Base-by-base conservation (phyloP, 2,888 invertebrate species). In the Synanthedon vespiformis region DNA sequence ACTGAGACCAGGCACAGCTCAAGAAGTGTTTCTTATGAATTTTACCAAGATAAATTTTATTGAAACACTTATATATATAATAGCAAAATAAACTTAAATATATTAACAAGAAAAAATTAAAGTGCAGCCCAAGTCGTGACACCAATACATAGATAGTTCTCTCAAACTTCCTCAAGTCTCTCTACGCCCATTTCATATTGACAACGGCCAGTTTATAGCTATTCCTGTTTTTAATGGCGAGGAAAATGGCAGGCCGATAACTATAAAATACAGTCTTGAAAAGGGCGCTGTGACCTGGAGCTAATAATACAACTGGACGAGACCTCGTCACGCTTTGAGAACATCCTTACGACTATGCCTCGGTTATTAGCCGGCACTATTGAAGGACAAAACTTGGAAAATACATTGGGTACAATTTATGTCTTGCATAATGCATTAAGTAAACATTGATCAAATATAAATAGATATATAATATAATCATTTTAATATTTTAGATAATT, bases 281-380 rank as follows among this genome's bases (percentile, higher is more conserved):
- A 74, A 77, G 70, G 74, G 13, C 70, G 60, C 59, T 57, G 60
- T 56, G 65, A 62, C 69, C 66, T 66, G 59, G 61, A 69, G 65
- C 55, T 57, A 58, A 54, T 52, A 52, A 34, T 34, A 34, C 34
- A 34, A 34, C 52, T 56, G 61, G 57, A 49, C 49, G 54, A 70
- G 77, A 70, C 81, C 81, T 84, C 77, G 80, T 75, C 81, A 82
- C 86, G 82, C 74, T 70, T 75, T 73, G 71, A 81, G 80, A 78
- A 77, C 82, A 72, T 68, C 64, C 66, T 64, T 65, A 78, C 80
- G 77, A 76, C 76, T 80, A 76, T 72, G 79, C 73, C 77, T 60
- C 55, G 54, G 52, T 59, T 57, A 55, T 55, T 56, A 57, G 52
- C 61, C 61, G 73, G 74, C 69, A 72, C 59, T 56, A 54, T 56